Conservation (phyloP, 2,797 vertebrate genomes). For the Halcyon badia region DNA sequence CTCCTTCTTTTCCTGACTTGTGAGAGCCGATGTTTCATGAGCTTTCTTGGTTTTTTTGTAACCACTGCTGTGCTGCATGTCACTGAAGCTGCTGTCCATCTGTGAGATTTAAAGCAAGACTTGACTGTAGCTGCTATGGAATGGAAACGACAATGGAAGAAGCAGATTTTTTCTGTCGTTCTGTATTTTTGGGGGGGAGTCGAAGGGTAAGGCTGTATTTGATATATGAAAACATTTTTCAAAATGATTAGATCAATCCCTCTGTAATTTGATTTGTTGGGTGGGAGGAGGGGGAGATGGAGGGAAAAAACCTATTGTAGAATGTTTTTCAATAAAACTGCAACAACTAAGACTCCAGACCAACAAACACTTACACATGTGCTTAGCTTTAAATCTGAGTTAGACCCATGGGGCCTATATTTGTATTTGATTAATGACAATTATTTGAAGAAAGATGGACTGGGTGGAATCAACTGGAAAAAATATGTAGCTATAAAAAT, state of each 20-base stretch:
- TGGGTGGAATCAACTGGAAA: slow-evolving; percentile 37
- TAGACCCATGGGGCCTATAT: slow-evolving; percentile 19
- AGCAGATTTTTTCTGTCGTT: neutral
- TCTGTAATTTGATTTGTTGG: slow-evolving; percentile 45
- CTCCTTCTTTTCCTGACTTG: neutral
- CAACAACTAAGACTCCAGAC: slow-evolving; percentile 27
- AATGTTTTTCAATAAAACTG: slow-evolving; percentile 41
- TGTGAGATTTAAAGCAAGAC: neutral
- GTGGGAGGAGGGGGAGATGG: neutral
- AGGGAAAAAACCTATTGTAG: neutral
- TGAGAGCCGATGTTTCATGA: neutral
- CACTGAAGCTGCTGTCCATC: neutral
- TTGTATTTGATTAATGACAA: slow-evolving; percentile 59
- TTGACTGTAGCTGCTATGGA: neutral
- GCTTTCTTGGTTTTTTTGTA: neutral
- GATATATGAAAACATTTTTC: slow-evolving; percentile 18
- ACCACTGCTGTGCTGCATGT: neutral
- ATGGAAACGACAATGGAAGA: neutral
- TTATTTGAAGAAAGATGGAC: slow-evolving; percentile 64
- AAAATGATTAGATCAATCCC: neutral
- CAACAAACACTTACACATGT: slow-evolving; percentile 48
- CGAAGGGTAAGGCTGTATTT: neutral
- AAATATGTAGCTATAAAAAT: slow-evolving; percentile 55
- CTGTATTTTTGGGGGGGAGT: neutral
- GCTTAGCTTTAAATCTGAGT: slow-evolving; percentile 6